Evolutionary conservation across 2,888 invertebrate genomes (phyloP).

Genomic region (Nezara viridula): DNA sequence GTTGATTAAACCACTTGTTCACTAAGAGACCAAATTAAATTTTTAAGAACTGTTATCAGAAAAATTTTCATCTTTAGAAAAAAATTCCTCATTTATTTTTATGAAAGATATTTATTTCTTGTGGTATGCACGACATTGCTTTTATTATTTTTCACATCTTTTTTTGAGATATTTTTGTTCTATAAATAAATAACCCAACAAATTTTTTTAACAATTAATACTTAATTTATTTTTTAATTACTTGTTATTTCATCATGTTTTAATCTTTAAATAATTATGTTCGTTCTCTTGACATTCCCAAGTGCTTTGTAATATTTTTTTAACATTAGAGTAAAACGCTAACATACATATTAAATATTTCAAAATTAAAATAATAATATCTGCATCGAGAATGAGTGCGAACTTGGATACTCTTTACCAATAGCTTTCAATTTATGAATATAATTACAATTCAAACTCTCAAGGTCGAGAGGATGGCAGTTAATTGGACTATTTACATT

Average conservation of each 20-base stretch:
- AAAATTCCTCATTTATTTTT: not conserved
- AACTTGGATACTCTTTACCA: not conserved
- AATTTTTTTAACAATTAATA: not conserved
- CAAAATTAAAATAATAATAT: not conserved
- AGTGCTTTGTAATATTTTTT: not conserved
- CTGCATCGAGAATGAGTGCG: not conserved
- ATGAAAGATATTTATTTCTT: not conserved
- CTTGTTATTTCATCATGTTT: not conserved
- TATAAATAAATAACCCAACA: not conserved
- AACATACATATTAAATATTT: not conserved
- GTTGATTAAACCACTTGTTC: no score
- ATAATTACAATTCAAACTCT: constrained; percentile 22
- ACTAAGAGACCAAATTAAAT: no score
- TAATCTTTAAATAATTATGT: not conserved
- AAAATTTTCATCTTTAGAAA: not conserved
- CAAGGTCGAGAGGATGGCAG: not conserved
- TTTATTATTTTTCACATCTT: no score
- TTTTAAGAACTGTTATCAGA: not conserved
- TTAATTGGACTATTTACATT: constrained; percentile 38
- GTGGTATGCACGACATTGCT: not conserved
- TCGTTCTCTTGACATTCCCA: not conserved
- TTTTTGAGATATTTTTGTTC: not conserved
- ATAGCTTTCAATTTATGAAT: not conserved
- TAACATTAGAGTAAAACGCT: not conserved
- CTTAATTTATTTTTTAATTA: not conserved